Conservation (phyloP, 2,113 vertebrate species). For the Pyxicephalus adspersus region DNA sequence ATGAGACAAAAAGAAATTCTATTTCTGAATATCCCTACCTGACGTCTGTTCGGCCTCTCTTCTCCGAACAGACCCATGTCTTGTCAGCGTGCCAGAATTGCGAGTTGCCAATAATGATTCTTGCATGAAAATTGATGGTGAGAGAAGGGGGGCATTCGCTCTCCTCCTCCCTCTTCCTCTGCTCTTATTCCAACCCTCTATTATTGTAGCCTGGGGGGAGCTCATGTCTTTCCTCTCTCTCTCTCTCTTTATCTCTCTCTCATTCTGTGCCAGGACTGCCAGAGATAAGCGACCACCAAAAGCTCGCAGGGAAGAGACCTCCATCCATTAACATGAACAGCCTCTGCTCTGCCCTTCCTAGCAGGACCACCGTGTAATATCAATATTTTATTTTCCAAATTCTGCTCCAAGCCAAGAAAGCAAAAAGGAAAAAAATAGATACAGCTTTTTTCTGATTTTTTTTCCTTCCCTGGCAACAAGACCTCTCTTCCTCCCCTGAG, state of each 20-base stretch:
- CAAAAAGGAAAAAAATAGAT: conserved; percentile 67
- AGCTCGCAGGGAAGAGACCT: background rate
- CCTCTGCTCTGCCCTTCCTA: background rate
- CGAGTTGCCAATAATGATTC: conserved; percentile 88
- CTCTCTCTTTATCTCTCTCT: conserved; percentile 59
- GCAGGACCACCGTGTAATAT: background rate
- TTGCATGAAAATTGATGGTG: conserved; percentile 85
- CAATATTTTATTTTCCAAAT: background rate
- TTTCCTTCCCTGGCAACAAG: conserved; percentile 67
- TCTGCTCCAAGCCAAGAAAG: conserved; percentile 21
- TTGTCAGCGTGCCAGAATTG: conserved; percentile 86
- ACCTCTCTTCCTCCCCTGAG: conserved; percentile 57
- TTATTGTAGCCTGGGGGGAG: conserved; percentile 43
- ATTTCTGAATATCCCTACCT: background rate
- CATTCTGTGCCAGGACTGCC: conserved; percentile 56
- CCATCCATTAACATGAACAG: background rate
- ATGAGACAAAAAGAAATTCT: background rate
- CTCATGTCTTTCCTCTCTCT: conserved; percentile 63
- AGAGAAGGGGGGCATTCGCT: conserved; percentile 66
- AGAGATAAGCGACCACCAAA: background rate
- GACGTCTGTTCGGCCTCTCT: background rate
- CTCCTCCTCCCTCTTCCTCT: conserved; percentile 58
- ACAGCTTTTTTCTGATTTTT: conserved; percentile 63
- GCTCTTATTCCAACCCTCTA: conserved; percentile 33
- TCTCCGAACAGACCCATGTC: conserved; percentile 78